Percentiles rank a stretch among this genome's conserved stretches.
Conservation (phyloP, 2,888 invertebrate genomes). For the Achlya flavicornis region DNA sequence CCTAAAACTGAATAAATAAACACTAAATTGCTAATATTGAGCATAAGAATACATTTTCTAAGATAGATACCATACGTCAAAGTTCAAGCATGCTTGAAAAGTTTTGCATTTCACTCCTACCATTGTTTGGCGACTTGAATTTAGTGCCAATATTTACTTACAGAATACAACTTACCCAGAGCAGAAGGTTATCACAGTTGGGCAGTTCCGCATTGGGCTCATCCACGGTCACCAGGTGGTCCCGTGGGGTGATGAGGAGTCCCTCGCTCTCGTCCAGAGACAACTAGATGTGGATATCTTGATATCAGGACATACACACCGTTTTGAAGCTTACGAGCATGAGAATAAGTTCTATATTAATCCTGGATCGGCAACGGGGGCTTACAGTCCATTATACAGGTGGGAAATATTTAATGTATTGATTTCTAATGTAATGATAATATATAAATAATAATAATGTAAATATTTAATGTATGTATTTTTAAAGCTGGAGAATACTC, state of each 20-base stretch:
- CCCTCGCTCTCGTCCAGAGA: slow-evolving; percentile 95
- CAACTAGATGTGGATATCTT: slow-evolving; percentile 99
- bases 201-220: slow-evolving; percentile 98
- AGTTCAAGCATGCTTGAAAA: too few relatives aligned
- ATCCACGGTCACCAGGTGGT: slow-evolving; percentile 99
- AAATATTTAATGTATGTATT: not conserved
- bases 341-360: slow-evolving; percentile 99
- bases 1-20: too few relatives aligned
- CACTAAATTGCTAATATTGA: too few relatives aligned
- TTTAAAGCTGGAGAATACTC: too few relatives aligned
- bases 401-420: slow-evolving; percentile 67
- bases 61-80: too few relatives aligned
- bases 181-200: slow-evolving; percentile 99
- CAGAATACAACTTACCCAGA: slow-evolving; percentile 97
- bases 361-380: slow-evolving; percentile 99
- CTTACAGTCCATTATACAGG: slow-evolving; percentile 96
- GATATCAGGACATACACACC: slow-evolving; percentile 99
- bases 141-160: not conserved
- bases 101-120: too few relatives aligned
- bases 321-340: slow-evolving; percentile 98
- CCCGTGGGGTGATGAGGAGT: slow-evolving; percentile 98
- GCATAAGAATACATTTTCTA: too few relatives aligned
- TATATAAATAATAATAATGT: too few relatives aligned
- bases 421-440: too few relatives aligned
- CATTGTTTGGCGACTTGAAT: too few relatives aligned